Evolutionary conservation across 2,113 vertebrate genomes (phyloP).

Genomic region (Tenebrosternarchus preto): DNA sequence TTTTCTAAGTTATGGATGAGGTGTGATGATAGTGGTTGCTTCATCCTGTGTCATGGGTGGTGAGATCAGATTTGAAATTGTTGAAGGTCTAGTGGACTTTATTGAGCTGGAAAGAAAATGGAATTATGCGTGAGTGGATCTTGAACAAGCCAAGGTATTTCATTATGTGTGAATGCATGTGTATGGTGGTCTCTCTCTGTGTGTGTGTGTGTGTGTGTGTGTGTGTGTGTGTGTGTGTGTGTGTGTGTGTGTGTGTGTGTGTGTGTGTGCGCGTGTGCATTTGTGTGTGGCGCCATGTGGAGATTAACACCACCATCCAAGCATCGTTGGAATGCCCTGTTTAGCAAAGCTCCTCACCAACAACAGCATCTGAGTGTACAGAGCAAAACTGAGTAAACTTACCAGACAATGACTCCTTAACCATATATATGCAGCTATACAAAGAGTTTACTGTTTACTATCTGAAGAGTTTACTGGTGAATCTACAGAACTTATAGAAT

Average conservation of each 20-base stretch:
- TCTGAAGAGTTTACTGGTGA: too few species aligned
- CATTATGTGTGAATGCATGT: slow-evolving; percentile 21
- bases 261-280: not conserved
- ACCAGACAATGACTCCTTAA: not conserved
- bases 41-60: not conserved
- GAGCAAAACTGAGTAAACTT: not conserved
- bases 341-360: slow-evolving; percentile 7
- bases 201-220: slow-evolving; percentile 3
- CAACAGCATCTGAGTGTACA: not conserved
- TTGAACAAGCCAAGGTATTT: not conserved
- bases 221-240: not conserved
- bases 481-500: too few species aligned
- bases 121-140: not conserved
- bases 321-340: not conserved
- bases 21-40: slow-evolving; percentile 26
- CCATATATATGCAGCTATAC: not conserved
- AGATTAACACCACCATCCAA: slow-evolving; percentile 21
- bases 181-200: slow-evolving; percentile 22
- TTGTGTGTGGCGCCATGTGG: not conserved
- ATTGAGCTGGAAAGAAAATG: not conserved
- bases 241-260: not conserved
- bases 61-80: not conserved
- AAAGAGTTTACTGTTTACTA: too few species aligned
- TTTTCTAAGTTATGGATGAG: slow-evolving; percentile 32
- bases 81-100: slow-evolving; percentile 2